Evolutionary conservation across 2,797 vertebrate genomes (phyloP).

Genomic region (Microchirus variegatus): DNA sequence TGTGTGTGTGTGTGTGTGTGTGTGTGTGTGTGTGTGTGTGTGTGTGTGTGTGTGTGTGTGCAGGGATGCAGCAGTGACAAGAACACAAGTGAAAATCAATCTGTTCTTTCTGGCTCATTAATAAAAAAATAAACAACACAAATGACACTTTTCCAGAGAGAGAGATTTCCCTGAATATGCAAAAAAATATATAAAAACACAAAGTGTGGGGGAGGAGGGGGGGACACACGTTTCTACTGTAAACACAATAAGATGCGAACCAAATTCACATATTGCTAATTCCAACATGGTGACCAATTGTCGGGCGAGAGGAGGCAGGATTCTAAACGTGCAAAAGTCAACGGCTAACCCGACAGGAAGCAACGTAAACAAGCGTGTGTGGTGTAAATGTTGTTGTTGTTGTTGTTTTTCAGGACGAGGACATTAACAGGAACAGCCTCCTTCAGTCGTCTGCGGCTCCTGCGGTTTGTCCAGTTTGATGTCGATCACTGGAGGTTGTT

Average conservation of each 20-base stretch:
- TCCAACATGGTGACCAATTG: constrained; percentile 70
- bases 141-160: no score
- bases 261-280: constrained; percentile 74
- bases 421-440: constrained; percentile 92
- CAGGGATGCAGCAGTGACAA: constrained; percentile 30
- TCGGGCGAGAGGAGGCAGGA: constrained; percentile 83
- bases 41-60: no score
- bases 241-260: constrained; percentile 52
- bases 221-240: constrained; percentile 50
- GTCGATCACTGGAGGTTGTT: constrained; percentile 86
- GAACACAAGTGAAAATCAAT: constrained; percentile 16
- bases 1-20: no score
- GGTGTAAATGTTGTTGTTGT: constrained; percentile 56
- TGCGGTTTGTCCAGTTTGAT: constrained; percentile 91
- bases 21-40: no score
- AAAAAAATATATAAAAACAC: constrained; percentile 87
- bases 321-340: constrained; percentile 83
- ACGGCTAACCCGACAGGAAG: constrained; percentile 89
- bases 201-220: constrained; percentile 67
- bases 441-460: constrained; percentile 85
- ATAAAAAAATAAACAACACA: constrained; percentile 35
- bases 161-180: constrained; percentile 71
- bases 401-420: constrained; percentile 33
- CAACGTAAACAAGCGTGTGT: constrained; percentile 89
- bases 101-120: constrained; percentile 43